Percentiles rank a stretch among this genome's conserved stretches.
Evolutionary conservation across 2,888 invertebrate species (phyloP).

Genomic region (Ctena decussata): DNA sequence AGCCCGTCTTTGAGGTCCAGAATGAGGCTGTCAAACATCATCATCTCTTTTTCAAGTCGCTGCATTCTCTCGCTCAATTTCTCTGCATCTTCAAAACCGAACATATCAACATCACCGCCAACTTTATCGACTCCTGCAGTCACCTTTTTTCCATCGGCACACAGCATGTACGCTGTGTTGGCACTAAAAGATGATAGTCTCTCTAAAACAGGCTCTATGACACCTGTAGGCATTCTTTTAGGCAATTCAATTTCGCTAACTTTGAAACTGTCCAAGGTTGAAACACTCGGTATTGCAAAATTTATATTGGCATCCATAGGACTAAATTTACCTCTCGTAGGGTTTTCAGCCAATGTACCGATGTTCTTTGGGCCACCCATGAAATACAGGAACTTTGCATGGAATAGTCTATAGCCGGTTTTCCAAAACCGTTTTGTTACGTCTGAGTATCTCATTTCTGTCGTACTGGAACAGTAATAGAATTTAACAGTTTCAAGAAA

Average conservation of each 20-base stretch:
- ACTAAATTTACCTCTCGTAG: no score
- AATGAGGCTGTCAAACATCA: background rate
- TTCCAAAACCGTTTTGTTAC: slow-evolving; percentile 13
- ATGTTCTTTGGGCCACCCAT: no score
- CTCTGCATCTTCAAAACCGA: slow-evolving; percentile 26
- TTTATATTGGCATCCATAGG: background rate
- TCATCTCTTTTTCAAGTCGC: background rate
- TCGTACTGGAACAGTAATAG: background rate
- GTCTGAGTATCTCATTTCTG: background rate
- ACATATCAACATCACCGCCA: slow-evolving; percentile 50
- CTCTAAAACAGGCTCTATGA: slow-evolving; percentile 10
- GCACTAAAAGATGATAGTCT: background rate
- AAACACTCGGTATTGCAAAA: background rate
- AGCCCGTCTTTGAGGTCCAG: background rate
- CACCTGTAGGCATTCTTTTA: slow-evolving; percentile 13
- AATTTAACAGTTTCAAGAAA: slow-evolving; percentile 16
- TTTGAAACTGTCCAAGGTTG: background rate
- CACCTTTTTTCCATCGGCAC: slow-evolving; percentile 45
- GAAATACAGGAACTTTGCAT: no score
- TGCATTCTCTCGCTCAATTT: background rate
- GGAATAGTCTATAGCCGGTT: slow-evolving; percentile 4
- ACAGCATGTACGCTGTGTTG: slow-evolving; percentile 28
- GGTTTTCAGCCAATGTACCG: no score
- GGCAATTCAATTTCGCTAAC: background rate
- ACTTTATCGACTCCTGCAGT: slow-evolving; percentile 28